Conservation (phyloP, 1,140 invertebrate genomes). For the Eciton burchellii region DNA sequence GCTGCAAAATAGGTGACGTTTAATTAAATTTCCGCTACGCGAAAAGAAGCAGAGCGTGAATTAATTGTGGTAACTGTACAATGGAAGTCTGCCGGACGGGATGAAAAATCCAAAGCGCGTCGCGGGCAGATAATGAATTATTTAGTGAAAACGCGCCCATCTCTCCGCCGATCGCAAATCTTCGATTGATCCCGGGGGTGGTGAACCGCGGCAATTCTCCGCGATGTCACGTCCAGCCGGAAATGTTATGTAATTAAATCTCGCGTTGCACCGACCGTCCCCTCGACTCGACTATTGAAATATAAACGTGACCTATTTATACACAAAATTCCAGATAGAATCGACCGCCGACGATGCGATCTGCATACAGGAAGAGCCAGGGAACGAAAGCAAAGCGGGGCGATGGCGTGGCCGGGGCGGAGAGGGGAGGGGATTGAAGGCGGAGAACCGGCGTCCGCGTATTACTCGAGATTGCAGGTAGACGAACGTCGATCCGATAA, state of each 20-base stretch:
- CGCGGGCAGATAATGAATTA: neutral
- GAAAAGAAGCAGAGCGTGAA: neutral
- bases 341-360: slow-evolving; percentile 29
- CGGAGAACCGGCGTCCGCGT: slow-evolving; percentile 21
- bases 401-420: neutral
- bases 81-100: neutral
- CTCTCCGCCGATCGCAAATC: slow-evolving; percentile 6
- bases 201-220: slow-evolving; percentile 38
- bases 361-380: slow-evolving; percentile 51
- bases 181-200: slow-evolving; percentile 28
- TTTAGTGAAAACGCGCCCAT: neutral
- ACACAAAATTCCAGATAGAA: neutral
- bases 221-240: no score
- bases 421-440: no score
- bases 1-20: neutral
- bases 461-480: slow-evolving; percentile 47
- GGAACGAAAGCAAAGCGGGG: slow-evolving; percentile 17
- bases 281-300: slow-evolving; percentile 33
- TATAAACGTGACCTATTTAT: slow-evolving; percentile 46
- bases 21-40: neutral
- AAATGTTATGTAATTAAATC: slow-evolving; percentile 32
- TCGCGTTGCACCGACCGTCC: slow-evolving; percentile 49
- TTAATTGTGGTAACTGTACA: neutral
- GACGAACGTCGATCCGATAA: slow-evolving; percentile 38
- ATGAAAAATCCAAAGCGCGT: neutral